Conservation (phyloP, 1,140 invertebrate genomes). For the Dinoponera quadriceps region DNA sequence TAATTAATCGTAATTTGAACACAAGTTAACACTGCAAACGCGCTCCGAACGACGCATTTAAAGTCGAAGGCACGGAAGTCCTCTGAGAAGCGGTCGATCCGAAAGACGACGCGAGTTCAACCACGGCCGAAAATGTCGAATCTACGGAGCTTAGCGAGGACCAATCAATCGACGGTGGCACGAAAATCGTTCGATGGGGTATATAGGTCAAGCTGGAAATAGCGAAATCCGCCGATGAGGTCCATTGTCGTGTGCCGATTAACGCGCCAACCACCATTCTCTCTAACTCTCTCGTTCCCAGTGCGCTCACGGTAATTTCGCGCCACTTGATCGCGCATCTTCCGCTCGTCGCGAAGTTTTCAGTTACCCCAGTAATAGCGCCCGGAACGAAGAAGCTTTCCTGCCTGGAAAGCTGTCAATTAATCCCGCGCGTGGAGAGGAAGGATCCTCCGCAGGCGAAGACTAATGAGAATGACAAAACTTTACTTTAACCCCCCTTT, state of each 20-base stretch:
- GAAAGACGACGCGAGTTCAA: constrained; percentile 32
- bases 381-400: not conserved
- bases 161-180: constrained; percentile 14
- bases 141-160: not conserved
- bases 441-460: not conserved
- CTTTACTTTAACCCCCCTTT: not conserved
- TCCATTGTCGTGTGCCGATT: constrained; percentile 66
- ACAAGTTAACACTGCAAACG: not conserved
- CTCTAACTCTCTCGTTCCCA: no score
- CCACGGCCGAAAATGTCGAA: not conserved
- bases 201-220: constrained; percentile 74
- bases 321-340: not conserved
- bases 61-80: no score
- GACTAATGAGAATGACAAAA: not conserved
- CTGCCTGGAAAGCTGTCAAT: constrained; percentile 14
- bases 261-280: constrained; percentile 37
- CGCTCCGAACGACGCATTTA: not conserved
- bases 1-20: no score
- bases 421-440: constrained; percentile 10
- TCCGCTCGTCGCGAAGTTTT: constrained; percentile 20
- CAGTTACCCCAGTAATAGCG: not conserved
- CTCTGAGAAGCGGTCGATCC: no score
- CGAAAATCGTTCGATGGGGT: constrained; percentile 60
- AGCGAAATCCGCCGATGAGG: constrained; percentile 63
- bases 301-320: constrained; percentile 7